These are phyloP conservation scores for Drosophila takahashii DNA, from an alignment of 1,140 invertebrate species.

Conservation along the genomic window DNA sequence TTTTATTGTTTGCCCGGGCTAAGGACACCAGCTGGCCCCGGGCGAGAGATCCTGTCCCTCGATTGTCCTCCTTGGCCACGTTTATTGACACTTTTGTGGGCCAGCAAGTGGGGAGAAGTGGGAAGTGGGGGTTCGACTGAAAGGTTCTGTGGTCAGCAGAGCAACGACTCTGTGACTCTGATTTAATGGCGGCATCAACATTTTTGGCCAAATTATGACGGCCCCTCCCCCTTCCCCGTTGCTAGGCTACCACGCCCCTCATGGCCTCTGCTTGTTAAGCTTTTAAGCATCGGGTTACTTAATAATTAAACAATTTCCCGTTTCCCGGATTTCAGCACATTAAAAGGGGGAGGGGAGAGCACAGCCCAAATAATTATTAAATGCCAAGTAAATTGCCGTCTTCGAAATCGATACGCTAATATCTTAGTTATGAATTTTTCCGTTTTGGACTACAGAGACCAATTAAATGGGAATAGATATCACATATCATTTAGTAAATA, in stretches of 20 bases:
- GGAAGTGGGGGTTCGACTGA: background rate
- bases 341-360: background rate
- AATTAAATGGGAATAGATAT: background rate
- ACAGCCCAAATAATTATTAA: conserved; percentile 6
- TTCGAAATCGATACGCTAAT: background rate
- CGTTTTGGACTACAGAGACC: background rate
- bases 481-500: background rate
- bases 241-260: conserved; percentile 29
- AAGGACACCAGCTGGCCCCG: conserved; percentile 67
- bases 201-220: conserved; percentile 70
- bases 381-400: background rate
- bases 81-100: conserved; percentile 50
- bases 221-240: background rate
- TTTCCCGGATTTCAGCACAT: conserved; percentile 22
- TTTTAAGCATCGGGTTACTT: conserved; percentile 64
- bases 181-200: conserved; percentile 74
- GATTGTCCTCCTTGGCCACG: conserved; percentile 8
- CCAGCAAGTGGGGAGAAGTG: background rate
- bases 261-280: conserved; percentile 66
- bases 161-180: conserved; percentile 13
- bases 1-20: conserved; percentile 77
- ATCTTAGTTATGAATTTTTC: background rate
- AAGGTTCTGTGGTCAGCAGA: conserved; percentile 19
- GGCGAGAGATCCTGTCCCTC: background rate
- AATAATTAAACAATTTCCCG: conserved; percentile 75